Base-by-base conservation (phyloP, 2,797 vertebrate species). In the Eulemur rubriventer region DNA sequence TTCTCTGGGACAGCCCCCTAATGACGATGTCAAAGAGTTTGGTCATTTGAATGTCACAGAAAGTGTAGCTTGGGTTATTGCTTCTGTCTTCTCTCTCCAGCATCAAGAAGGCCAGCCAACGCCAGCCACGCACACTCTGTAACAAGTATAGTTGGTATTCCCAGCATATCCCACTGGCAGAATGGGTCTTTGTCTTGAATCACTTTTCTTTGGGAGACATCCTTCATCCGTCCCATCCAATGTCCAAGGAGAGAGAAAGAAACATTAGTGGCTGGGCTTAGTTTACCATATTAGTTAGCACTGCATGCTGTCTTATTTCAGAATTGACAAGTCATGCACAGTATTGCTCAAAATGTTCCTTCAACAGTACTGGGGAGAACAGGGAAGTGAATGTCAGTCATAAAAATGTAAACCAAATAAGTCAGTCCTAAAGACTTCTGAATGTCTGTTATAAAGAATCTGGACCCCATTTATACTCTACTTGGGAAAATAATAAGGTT, bases 61-160 rank as follows among this genome's bases (percentile, higher is more conserved):
- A 88, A 79, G 61, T 30, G 13, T 16, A 38, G 35, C 81, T 65
- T 69, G 59, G n/a, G 33, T 67, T 85, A 46, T 59, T 96, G 57
- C 63, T 46, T 65, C 81, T 46, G 46, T 28, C 38, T 50, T 50
- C 78, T 59, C 72, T 63, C 17, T 38, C 38, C 4, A 80, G 89
- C 75, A 84, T 17, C 26, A 4, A 43, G 55, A 91, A 89, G 61
- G 63, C 76, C 2, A 0, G 88, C 90, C 93, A 93, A 86, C 2
- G 48, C 61, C 76, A 78, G 84, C 89, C 70, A 57, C 33, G 57
- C 89, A 63, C 80, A 35, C 35, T 92, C 69, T 17, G 89, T 76
- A 63, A 79, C 30, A 20, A 91, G 85, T 38, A 65, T 81, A 50
- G 94, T 97, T 98, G 96, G 96, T 98, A 98, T 98, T 98, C 97